Conservation (phyloP, 2,888 invertebrate genomes). For the Drosophila gaucha region DNA sequence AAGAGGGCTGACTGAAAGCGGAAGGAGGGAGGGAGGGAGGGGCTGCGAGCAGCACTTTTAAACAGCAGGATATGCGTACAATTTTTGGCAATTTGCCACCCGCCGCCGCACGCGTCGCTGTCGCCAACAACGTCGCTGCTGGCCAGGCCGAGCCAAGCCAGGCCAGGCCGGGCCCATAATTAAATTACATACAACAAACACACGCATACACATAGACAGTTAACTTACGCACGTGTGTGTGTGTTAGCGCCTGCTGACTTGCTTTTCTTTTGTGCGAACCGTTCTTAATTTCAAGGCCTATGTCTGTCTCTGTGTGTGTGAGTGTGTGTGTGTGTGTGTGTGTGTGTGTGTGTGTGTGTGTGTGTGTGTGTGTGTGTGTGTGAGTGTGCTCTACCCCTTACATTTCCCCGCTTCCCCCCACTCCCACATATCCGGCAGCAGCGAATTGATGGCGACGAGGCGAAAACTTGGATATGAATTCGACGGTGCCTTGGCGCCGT, state of each 20-base stretch:
- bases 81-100: slow-evolving; percentile 80
- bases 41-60: slow-evolving; percentile 60
- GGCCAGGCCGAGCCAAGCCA: slow-evolving; percentile 42
- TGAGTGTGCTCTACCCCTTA: slow-evolving; percentile 20
- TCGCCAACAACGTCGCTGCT: slow-evolving; percentile 27
- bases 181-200: slow-evolving; percentile 70
- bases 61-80: slow-evolving; percentile 80
- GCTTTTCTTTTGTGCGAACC: slow-evolving; percentile 60
- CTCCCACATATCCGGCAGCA: slow-evolving; percentile 49
- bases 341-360: neutral
- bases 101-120: slow-evolving; percentile 65
- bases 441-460: slow-evolving; percentile 32
- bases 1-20: neutral
- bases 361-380: slow-evolving; percentile 7
- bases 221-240: slow-evolving; percentile 16
- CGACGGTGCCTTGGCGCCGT: slow-evolving; percentile 45
- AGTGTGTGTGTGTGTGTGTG: neutral
- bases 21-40: neutral
- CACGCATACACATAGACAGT: slow-evolving; percentile 25
- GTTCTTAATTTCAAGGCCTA: slow-evolving; percentile 60
- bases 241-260: slow-evolving; percentile 70
- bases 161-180: slow-evolving; percentile 69
- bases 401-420: slow-evolving; percentile 7
- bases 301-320: neutral
- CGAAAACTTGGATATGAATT: slow-evolving; percentile 59